Evolutionary conservation across 2,888 invertebrate genomes (phyloP), one percentile per base, ranked within the genome.

Genomic region (Dolomedes plantarius): DNA sequence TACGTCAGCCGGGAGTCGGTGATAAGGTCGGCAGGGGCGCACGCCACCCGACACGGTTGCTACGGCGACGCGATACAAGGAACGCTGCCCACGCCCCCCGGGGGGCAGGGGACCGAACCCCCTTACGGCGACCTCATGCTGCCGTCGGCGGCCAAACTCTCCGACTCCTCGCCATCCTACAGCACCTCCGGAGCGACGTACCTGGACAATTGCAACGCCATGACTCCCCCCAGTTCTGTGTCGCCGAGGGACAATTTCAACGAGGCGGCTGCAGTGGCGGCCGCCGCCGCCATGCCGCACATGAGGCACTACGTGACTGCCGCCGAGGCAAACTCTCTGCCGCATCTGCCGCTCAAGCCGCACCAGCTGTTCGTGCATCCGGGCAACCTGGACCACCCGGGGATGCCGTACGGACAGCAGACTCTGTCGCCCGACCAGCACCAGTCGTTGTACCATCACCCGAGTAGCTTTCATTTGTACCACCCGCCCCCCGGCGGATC

Each of bases 141-240:
- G 3, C 94, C 64, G n/a, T 36, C 81, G 2, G 27, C 89, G 93
- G 93, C 90, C 92, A 93, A 90, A 92, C 93, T 91, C 91, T 56
- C 89, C 93, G 94, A 90, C 92, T 93, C 90, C 92, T 93, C 90
- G 91, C 56, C 76, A 1, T 46, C 78, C 11, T 50, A 75, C 6
- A 92, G 74, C n/a, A 94, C 89, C 7, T 39, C 92, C 72, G 86
- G 46, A 92, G 80, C 86, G 9, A 68, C 73, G 6, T 96, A 96
- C 31, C 16, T 77, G 62, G 90, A 92, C 88, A 90, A 91, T 90
- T 97, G 97, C 91, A 89, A 89, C 46, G 96, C 97, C 68, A 98
- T 98, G 96, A 98, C 98, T 3, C 98, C 98, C 73, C 98, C 98
- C 73, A 96, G 97, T 16, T 98, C 98, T 1, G 98, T 98, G 1